These are phyloP conservation scores for Podarcis raffonei DNA, from an alignment of 2,113 vertebrate genomes.

Conservation along the genomic window DNA sequence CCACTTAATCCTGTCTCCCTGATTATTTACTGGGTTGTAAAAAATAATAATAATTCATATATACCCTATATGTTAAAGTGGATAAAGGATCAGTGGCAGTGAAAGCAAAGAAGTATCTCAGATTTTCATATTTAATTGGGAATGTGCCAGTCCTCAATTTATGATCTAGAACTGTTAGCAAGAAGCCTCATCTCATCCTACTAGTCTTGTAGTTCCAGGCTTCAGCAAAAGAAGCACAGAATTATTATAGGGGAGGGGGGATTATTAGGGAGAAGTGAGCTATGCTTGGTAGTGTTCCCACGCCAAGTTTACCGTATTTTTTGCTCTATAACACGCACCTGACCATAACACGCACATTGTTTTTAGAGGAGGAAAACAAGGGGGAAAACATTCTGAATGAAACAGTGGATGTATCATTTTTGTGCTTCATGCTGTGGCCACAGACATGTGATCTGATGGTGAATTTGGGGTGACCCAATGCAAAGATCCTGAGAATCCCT, in stretches of 20 bases:
- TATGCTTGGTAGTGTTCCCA: neutral
- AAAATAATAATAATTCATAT: neutral
- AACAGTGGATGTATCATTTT: too few relatives aligned
- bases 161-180: slow-evolving; percentile 65
- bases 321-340: too few relatives aligned
- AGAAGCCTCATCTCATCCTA: slow-evolving; percentile 14
- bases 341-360: too few relatives aligned
- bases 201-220: slow-evolving; percentile 18
- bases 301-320: too few relatives aligned
- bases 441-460: too few relatives aligned
- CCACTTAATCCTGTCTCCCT: slow-evolving; percentile 20
- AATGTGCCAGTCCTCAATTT: slow-evolving; percentile 60
- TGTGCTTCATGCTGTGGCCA: too few relatives aligned
- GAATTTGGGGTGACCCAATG: too few relatives aligned
- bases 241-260: neutral
- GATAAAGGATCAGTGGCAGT: slow-evolving; percentile 34
- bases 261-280: neutral
- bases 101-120: slow-evolving; percentile 31
- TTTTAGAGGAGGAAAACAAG: too few relatives aligned
- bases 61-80: slow-evolving; percentile 1
- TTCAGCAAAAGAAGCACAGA: neutral
- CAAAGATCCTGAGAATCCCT: too few relatives aligned
- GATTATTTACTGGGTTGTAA: slow-evolving; percentile 41
- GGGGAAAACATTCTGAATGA: too few relatives aligned
- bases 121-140: slow-evolving; percentile 35